Evolutionary conservation across 1,140 invertebrate genomes (phyloP).

Genomic region (Nephila pilipes): DNA sequence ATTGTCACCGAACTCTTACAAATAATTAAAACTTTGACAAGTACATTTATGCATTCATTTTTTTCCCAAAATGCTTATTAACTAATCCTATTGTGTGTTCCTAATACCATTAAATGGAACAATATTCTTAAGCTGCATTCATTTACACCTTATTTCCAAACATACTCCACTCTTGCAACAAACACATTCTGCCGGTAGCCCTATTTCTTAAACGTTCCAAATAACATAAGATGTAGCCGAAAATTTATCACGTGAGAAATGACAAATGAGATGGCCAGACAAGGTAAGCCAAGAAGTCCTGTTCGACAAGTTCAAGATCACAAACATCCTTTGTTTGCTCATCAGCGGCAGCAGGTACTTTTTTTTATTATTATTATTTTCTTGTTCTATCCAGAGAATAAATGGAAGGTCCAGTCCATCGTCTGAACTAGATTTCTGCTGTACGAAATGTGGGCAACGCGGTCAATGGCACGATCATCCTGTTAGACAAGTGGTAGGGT

Average conservation of each 20-base stretch:
- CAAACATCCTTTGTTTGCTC: conserved; percentile 42
- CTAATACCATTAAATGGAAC: too few species aligned
- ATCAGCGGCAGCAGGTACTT: background rate
- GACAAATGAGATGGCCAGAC: background rate
- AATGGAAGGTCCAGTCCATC: background rate
- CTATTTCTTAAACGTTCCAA: background rate
- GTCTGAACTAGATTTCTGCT: conserved; percentile 54
- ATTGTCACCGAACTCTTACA: too few species aligned
- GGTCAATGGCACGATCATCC: conserved; percentile 57
- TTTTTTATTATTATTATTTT: background rate
- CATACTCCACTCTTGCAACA: background rate
- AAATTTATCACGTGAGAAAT: conserved; percentile 16
- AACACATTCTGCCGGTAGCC: background rate
- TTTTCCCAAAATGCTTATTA: too few species aligned
- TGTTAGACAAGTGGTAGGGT: background rate
- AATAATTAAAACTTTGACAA: too few species aligned
- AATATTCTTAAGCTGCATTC: too few species aligned
- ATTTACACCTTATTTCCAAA: too few species aligned
- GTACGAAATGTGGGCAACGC: conserved; percentile 45
- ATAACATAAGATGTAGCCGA: background rate
- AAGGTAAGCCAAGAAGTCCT: background rate
- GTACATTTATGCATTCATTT: too few species aligned
- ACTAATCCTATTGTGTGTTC: too few species aligned
- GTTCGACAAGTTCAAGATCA: conserved; percentile 57
- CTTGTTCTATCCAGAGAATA: background rate